These are phyloP conservation scores for Dreissena polymorpha DNA, from an alignment of 1,140 invertebrate species.

Conservation along the genomic window DNA sequence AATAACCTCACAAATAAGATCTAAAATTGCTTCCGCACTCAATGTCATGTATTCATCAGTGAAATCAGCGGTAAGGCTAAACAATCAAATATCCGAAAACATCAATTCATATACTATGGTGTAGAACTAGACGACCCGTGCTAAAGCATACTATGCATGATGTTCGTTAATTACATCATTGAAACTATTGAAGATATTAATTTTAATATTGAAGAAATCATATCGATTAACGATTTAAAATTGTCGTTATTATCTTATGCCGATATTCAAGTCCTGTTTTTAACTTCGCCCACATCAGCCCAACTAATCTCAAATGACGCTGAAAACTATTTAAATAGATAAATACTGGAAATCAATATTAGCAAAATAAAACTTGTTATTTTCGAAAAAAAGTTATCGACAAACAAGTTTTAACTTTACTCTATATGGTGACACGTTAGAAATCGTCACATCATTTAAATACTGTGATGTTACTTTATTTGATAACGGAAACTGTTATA, in stretches of 20 bases:
- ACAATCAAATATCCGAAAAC: background rate
- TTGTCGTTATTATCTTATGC: background rate
- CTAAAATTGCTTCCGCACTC: background rate
- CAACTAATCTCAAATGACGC: slow-evolving; percentile 1
- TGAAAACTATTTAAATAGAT: background rate
- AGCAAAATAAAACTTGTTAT: slow-evolving; percentile 5
- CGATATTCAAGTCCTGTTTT: slow-evolving; percentile 5
- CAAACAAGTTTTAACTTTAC: background rate
- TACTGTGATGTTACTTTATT: slow-evolving; percentile 5
- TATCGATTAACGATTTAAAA: slow-evolving; percentile 7
- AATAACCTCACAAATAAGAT: too few species aligned
- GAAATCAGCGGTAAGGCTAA: background rate
- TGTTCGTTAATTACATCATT: slow-evolving; percentile 29
- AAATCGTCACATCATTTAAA: slow-evolving; percentile 16
- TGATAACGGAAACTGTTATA: slow-evolving; percentile 6
- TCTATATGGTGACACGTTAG: background rate
- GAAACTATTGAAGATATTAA: slow-evolving; percentile 1
- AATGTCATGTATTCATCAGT: slow-evolving; percentile 1
- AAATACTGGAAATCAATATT: slow-evolving; percentile 12
- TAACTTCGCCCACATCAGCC: background rate
- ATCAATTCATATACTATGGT: background rate
- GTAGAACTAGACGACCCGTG: slow-evolving; percentile 26
- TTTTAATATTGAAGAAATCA: slow-evolving; percentile 9
- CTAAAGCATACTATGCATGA: slow-evolving; percentile 9
- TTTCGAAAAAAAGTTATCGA: slow-evolving; percentile 1